These are phyloP conservation scores for Oryctolagus cuniculus DNA, from an alignment of 2,113 vertebrate species.

Conservation along the genomic window mOryCun1.1 NC_091441.1:88474501-88475000, in stretches of 20 bases:
- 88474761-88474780: neutral
- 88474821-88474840: neutral
- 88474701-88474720: neutral
- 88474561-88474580: neutral
- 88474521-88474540: neutral
- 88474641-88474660: neutral
- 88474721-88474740: neutral
- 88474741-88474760: neutral
- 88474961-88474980: too few species aligned
- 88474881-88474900: too few species aligned
- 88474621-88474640: neutral
- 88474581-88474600: neutral
- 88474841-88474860: neutral
- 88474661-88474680: neutral
- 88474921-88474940: too few species aligned
- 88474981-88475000: too few species aligned
- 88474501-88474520: neutral
- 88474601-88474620: neutral
- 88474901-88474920: too few species aligned
- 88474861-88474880: neutral
- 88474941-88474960: too few species aligned
- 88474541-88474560: neutral
- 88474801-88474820: neutral
- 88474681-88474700: neutral
- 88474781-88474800: neutral